Base-by-base conservation (phyloP, 2,797 vertebrate genomes). In the Erethizon dorsatum region DNA sequence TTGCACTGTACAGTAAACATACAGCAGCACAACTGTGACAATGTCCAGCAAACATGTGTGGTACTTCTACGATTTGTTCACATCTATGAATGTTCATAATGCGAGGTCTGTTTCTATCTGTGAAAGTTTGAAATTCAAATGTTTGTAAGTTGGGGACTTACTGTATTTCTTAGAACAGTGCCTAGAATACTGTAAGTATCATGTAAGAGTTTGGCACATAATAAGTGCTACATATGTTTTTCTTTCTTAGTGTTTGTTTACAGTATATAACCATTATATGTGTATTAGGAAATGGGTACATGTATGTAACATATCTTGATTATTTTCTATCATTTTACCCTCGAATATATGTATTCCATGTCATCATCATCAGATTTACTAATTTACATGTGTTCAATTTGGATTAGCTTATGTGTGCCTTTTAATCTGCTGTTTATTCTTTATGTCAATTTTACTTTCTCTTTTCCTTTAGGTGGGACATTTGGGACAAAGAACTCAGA, bases 401-500 rank as follows among this genome's bases (percentile, higher is more conserved):
- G 28, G 67, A 96, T 90, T 91, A 69, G 10, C 2, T 93, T 96
- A 83, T 45, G 13, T 73, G 26, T 63, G 83, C 7, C 78, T 95
- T 92, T 97, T 92, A 63, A 87, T 96, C 33, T 84, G 45, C 2
- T 47, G 24, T 85, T 52, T 94, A 91, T 92, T 93, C 54, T 84
- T 95, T 91, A 31, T 97, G 80, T 84, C 57, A n/a, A 56, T 87
- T 97, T 95, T 92, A 57, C 56, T 90, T 92, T 95, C 88, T 88
- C 37, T 86, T 91, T 91, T 22, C 94, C 54, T 84, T 90, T 96
- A 98, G 97, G 84, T 95, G 84, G 59, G 20, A 96, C 90, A 37
- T 93, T 96, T 96, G 89, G 75, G 77, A 96, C 90, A 91, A 96
- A 97, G 67, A 96, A 86, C 8, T 93, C 94, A 89, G 47, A 88